phyloP scores from a whole-genome alignment of 2,888 invertebrate species.

The Nephrotoma appendiculata region DNA sequence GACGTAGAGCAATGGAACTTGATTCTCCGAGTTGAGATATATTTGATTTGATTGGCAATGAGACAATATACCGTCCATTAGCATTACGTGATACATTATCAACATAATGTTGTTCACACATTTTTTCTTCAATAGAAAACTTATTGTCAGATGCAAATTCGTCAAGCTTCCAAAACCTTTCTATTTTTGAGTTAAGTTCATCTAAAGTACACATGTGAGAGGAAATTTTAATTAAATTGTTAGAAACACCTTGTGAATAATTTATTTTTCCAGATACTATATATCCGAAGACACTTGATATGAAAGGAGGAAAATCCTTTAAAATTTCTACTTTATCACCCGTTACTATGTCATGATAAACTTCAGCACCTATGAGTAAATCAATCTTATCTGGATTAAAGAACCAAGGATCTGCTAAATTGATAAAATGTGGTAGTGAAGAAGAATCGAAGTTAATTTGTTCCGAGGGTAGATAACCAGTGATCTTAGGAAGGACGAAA shows the following conservation, averaged over 20 bases:
- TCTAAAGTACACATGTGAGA: too few relatives aligned
- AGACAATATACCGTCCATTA: background rate
- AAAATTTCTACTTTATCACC: too few relatives aligned
- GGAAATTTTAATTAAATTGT: too few relatives aligned
- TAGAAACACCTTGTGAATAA: too few relatives aligned
- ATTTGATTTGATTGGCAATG: background rate
- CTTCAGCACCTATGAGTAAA: too few relatives aligned
- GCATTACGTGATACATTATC: background rate
- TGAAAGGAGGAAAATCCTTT: too few relatives aligned
- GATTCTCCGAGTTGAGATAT: too few relatives aligned
- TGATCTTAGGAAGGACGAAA: background rate
- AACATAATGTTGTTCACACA: background rate
- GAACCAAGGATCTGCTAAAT: background rate
- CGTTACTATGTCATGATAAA: too few relatives aligned
- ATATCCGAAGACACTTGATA: too few relatives aligned
- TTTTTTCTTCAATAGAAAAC: background rate
- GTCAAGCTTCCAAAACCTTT: background rate
- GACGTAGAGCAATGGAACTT: background rate
- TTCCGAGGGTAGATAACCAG: background rate
- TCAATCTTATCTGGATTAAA: background rate
- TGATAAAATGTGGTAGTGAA: too few relatives aligned
- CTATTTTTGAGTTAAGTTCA: background rate
- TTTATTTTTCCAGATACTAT: too few relatives aligned
- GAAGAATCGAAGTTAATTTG: background rate
- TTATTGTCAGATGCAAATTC: background rate